These are phyloP conservation scores for Brachynemurus nebulosus DNA, from an alignment of 2,888 invertebrate species.

Conservation along the genomic window DNA sequence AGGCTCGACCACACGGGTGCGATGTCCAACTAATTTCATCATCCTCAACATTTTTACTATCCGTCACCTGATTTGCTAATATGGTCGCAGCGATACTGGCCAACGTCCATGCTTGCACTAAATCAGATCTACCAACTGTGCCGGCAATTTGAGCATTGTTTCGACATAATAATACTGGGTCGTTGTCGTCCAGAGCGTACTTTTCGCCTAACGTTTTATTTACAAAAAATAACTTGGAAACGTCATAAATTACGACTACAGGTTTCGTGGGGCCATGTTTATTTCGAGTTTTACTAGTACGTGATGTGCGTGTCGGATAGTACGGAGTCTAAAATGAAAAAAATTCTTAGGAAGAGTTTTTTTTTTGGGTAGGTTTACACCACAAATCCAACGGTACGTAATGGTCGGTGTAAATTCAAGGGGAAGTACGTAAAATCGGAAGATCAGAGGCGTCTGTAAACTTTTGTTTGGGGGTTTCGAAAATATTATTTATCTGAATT, in stretches of 20 bases:
- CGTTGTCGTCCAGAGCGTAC: constrained; percentile 51
- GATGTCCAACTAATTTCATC: constrained; percentile 62
- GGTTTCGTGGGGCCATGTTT: constrained; percentile 29
- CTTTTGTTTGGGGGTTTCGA: too few relatives aligned
- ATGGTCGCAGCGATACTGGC: constrained; percentile 54
- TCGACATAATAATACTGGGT: constrained; percentile 54
- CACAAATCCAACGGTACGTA: too few relatives aligned
- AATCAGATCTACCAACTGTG: constrained; percentile 58
- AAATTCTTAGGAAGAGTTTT: background rate
- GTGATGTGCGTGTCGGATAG: background rate
- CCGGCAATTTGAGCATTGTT: constrained; percentile 69
- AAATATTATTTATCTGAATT: too few relatives aligned
- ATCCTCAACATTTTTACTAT: constrained; percentile 30
- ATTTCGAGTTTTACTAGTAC: background rate
- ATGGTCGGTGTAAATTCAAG: too few relatives aligned
- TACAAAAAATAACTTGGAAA: constrained; percentile 60
- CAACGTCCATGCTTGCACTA: constrained; percentile 79
- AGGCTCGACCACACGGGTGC: constrained; percentile 75
- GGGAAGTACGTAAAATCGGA: too few relatives aligned
- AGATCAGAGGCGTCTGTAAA: too few relatives aligned
- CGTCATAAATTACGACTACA: constrained; percentile 59
- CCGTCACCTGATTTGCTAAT: constrained; percentile 20
- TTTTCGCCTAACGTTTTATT: constrained; percentile 69
- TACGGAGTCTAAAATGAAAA: constrained; percentile 1
- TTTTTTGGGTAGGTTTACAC: background rate